These are phyloP conservation scores for Parasteatoda tepidariorum DNA, from an alignment of 1,140 invertebrate species.

Conservation along the genomic window DNA sequence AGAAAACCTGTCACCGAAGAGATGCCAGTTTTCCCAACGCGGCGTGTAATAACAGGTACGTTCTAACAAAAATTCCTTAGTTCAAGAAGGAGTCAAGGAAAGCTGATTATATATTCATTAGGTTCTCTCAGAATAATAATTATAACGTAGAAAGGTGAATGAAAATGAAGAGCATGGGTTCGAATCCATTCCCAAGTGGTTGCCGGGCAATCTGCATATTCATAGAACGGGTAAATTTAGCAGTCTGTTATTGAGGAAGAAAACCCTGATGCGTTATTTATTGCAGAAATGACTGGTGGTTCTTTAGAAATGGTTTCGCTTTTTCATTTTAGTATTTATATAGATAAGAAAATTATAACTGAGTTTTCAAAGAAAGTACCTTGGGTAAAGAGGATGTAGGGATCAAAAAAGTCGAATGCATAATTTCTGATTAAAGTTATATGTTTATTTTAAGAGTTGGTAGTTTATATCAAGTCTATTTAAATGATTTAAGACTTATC, in stretches of 20 bases:
- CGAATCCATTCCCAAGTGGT: background rate
- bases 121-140: slow-evolving; percentile 41
- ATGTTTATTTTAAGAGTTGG: no score
- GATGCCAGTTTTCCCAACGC: slow-evolving; percentile 15
- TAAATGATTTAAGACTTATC: no score
- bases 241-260: background rate
- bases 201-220: slow-evolving; percentile 30
- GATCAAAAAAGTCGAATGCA: background rate
- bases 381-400: background rate
- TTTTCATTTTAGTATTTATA: background rate
- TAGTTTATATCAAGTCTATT: no score
- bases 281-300: slow-evolving; percentile 3
- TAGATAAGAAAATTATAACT: background rate
- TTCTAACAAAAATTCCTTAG: slow-evolving; percentile 24
- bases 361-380: background rate
- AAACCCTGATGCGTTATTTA: slow-evolving; percentile 44
- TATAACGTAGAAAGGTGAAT: slow-evolving; percentile 15
- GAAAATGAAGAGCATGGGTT: background rate
- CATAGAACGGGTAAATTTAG: background rate
- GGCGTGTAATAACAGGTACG: slow-evolving; percentile 49
- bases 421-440: no score
- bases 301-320: background rate
- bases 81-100: slow-evolving; percentile 4
- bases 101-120: slow-evolving; percentile 54
- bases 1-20: slow-evolving; percentile 32